Evolutionary conservation across 2,113 vertebrate genomes (phyloP), one percentile per base, ranked within the genome.

Genomic region (Perca schrenkii): DNA sequence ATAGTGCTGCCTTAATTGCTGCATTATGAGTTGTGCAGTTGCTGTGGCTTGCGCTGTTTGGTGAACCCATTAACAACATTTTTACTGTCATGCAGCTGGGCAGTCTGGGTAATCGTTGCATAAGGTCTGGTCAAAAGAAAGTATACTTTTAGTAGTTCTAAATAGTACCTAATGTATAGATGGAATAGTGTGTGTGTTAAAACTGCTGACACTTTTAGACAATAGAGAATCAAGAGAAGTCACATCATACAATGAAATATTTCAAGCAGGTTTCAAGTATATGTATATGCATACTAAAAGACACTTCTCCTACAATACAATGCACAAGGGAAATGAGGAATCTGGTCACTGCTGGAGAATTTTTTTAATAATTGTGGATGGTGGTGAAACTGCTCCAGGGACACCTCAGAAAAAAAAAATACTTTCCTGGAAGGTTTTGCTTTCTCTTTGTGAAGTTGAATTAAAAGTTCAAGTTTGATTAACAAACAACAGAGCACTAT

Each of bases 1-100:
- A 52, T 34, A 67, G 47, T 67, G 25, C 65, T 34, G 47, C 47
- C 47, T 67, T 66, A 50, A 67, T 50, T 67, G 65, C 47, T 19
- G 65, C 47, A 67, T 67, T 31, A 28, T 21, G 47, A 67, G 47
- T 50, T 6, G 46, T 67, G 22, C 43, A 28, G 28, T 60, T 6
- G 53, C 60, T 54, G 60, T 60, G 57, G 65, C 43, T 34, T 79
- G 65, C 19, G 52, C 84, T 63, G 65, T 70, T 78, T 49, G 57
- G 36, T 67, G 68, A 78, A 87, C 25, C 84, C 85, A 87, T 90
- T 86, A 86, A 47, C 60, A 77, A 67, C 36, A 46, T 81, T 88
- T 80, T 71, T 66, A 84, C 80, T 76, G 78, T 49, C 53, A 56
- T 82, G 79, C 78, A 84, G 78, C 87, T 28, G 28, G 49, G 64